These are phyloP conservation scores for Drosophila ohnishii DNA, from an alignment of 1,140 invertebrate genomes.

Conservation along the genomic window DNA sequence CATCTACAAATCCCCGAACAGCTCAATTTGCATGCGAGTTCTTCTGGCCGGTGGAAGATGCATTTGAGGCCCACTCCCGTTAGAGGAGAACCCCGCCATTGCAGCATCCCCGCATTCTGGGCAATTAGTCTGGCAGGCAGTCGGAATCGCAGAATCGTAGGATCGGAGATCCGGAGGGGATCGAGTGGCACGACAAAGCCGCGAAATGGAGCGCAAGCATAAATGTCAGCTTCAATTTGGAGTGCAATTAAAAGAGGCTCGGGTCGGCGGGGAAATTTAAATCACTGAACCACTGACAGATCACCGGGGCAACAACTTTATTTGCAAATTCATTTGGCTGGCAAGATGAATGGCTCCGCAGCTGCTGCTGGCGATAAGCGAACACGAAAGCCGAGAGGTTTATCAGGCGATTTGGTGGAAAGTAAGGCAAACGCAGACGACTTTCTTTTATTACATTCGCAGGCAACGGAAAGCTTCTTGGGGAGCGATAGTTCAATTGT, in stretches of 20 bases:
- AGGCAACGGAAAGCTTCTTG: constrained; percentile 34
- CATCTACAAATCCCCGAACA: constrained; percentile 53
- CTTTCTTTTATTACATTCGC: constrained; percentile 58
- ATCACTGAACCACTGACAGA: constrained; percentile 47
- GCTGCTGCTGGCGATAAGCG: constrained; percentile 58
- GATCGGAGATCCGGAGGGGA: constrained; percentile 20
- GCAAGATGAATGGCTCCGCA: constrained; percentile 69
- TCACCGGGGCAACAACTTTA: constrained; percentile 66
- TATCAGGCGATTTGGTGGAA: constrained; percentile 51
- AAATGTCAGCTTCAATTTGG: constrained; percentile 75
- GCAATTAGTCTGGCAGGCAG: constrained; percentile 64
- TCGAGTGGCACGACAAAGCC: constrained; percentile 3
- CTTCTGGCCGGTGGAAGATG: constrained; percentile 21
- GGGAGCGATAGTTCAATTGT: constrained; percentile 17
- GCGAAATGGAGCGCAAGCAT: constrained; percentile 74
- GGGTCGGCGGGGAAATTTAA: constrained; percentile 27
- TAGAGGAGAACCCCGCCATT: constrained; percentile 31
- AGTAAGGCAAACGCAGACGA: constrained; percentile 54
- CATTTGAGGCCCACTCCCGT: constrained; percentile 32
- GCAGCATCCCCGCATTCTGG: constrained; percentile 52
- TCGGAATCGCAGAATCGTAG: not conserved
- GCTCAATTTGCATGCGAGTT: constrained; percentile 66
- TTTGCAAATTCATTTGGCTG: constrained; percentile 70
- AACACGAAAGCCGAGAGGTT: constrained; percentile 26
- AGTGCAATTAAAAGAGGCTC: constrained; percentile 67